Conservation (phyloP, 2,888 invertebrate species). For the Platycheirus albimanus region DNA sequence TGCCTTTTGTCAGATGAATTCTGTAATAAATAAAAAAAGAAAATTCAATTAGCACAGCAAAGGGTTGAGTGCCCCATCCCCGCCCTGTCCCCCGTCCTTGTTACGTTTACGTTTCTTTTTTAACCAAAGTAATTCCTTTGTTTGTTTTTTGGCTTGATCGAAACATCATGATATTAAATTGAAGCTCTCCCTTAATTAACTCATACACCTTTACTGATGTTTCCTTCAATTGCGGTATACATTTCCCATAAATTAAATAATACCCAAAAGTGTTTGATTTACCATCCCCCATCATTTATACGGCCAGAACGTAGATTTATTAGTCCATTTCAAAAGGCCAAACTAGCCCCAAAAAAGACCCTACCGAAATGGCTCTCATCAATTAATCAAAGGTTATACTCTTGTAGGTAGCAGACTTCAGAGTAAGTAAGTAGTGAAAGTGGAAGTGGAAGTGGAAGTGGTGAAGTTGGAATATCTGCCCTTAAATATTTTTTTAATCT, state of each 20-base stretch:
- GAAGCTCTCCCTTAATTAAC: constrained; percentile 37
- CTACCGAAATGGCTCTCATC: constrained; percentile 43
- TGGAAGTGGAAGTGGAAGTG: too few species aligned
- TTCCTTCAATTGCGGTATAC: constrained; percentile 51
- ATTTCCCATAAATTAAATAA: constrained; percentile 59
- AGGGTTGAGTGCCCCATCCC: too few species aligned
- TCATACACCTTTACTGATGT: constrained; percentile 37
- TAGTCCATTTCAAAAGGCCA: constrained; percentile 51
- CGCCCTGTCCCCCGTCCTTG: too few species aligned
- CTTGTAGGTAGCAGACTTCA: background rate
- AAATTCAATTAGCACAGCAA: too few species aligned
- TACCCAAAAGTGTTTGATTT: constrained; percentile 63
- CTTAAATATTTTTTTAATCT: background rate
- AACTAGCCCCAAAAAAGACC: constrained; percentile 2
- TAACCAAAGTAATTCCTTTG: background rate
- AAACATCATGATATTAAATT: constrained; percentile 24
- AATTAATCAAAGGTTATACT: constrained; percentile 64
- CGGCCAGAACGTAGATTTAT: constrained; percentile 52
- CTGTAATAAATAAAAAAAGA: too few species aligned
- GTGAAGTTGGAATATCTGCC: background rate
- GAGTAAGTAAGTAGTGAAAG: too few species aligned
- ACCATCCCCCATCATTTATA: constrained; percentile 58
- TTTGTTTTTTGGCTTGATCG: background rate
- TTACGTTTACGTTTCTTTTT: background rate
- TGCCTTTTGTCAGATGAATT: too few species aligned